A percentile compares a stretch with the other conserved stretches of the same genome.
phyloP scores from a whole-genome alignment of 2,797 vertebrate species.

The Sternarchorhynchus goeldii region DNA sequence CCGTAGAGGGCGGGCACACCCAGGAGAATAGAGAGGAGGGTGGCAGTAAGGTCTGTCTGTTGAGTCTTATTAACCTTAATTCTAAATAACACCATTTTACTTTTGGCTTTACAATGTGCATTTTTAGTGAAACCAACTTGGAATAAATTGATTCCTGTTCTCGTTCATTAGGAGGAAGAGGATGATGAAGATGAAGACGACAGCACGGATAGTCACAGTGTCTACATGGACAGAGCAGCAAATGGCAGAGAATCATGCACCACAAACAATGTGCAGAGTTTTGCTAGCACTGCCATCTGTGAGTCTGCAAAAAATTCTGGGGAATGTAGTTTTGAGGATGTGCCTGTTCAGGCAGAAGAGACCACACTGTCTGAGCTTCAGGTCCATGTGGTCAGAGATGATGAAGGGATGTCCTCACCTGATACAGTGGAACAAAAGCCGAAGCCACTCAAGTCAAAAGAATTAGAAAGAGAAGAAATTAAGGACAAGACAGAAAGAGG shows the following conservation, averaged over 20 bases:
- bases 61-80: no score
- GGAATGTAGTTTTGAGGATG: not conserved
- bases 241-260: not conserved
- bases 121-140: no score
- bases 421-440: not conserved
- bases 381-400: not conserved
- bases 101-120: no score
- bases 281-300: not conserved
- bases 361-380: not conserved
- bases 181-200: not conserved
- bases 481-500: not conserved
- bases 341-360: not conserved
- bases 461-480: not conserved
- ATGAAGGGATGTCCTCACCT: not conserved
- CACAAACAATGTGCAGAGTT: not conserved
- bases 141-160: not conserved
- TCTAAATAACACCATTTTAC: no score
- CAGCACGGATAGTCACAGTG: not conserved
- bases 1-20: not conserved
- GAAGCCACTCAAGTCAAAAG: not conserved
- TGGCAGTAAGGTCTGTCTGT: not conserved
- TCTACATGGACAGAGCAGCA: conserved; percentile 23
- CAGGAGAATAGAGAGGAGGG: not conserved
- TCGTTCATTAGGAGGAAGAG: not conserved
- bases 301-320: not conserved